Evolutionary conservation across 2,113 vertebrate genomes (phyloP).

Genomic region (Galemys pyrenaicus): DNA sequence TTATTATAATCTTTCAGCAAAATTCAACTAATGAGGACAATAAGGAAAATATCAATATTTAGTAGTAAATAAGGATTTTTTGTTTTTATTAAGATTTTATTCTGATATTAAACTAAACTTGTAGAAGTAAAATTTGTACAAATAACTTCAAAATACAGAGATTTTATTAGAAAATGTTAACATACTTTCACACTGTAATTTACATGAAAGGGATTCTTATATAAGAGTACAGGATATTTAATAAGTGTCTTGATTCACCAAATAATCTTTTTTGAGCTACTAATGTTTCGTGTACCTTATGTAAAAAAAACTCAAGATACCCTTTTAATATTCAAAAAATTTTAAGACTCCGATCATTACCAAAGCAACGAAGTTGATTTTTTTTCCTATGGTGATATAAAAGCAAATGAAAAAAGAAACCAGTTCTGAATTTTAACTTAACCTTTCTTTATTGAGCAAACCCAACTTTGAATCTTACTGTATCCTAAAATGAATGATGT

Average conservation of each 20-base stretch:
- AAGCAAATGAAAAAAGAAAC: background rate
- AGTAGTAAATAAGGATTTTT: background rate
- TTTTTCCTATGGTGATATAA: slow-evolving; percentile 26
- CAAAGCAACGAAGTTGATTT: slow-evolving; percentile 25
- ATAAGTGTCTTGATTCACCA: background rate
- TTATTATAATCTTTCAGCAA: slow-evolving; percentile 42
- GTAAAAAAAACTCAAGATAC: background rate
- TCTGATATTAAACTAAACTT: background rate
- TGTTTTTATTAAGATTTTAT: slow-evolving; percentile 23
- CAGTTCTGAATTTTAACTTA: background rate
- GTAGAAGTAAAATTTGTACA: slow-evolving; percentile 7
- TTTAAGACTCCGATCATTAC: slow-evolving; percentile 17
- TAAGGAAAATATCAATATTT: background rate
- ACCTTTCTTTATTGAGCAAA: slow-evolving; percentile 22
- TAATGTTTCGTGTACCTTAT: background rate
- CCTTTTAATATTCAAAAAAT: slow-evolving; percentile 42
- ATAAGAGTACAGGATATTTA: background rate
- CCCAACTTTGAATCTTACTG: background rate
- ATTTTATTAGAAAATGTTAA: slow-evolving; percentile 3
- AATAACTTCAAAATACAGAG: slow-evolving; percentile 21
- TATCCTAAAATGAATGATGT: background rate
- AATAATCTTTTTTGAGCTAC: slow-evolving; percentile 14
- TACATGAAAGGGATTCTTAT: slow-evolving; percentile 37
- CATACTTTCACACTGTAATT: slow-evolving; percentile 29
- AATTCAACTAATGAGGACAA: background rate